Base-by-base conservation (phyloP, 2,797 vertebrate genomes). In the Perodicticus potto region DNA sequence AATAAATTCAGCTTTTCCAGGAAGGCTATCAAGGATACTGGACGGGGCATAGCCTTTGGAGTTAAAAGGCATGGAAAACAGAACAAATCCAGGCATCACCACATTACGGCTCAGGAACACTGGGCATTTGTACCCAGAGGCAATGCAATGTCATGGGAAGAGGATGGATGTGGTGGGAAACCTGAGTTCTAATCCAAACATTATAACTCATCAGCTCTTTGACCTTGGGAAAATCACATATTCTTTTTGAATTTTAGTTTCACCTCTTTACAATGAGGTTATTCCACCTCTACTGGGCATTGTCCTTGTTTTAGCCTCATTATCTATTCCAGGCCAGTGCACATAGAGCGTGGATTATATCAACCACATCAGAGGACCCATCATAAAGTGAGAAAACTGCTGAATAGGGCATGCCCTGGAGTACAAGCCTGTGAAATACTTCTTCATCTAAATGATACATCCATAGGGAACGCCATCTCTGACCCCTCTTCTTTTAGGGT, bases 1-100 rank as follows among this genome's bases (percentile, higher is more conserved):
- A 80, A 96, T 92, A 97, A 94, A 96, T 73, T 87, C 12, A 19
- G 37, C 23, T 90, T 88, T 96, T 84, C 43, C 34, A 88, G 77
- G 45, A 53, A 89, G 37, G 23, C 73, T 55, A 32, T 55, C 23
- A 45, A 94, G 45, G 81, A 57, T 72, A 53, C 25, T 53, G 49
- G 55, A 27, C 77, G 76, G 29, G 92, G 12, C 65, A 67, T 0
- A 57, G 13, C 5, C 37, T 89, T 40, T 45, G 34, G 22, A 91
- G 77, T 77, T 93, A 55, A 91, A 69, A 0, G 72, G 45, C 2
- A 53, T 4, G 49, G 14, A 53, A 16, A 82, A 70, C 29, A 92
- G 14, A 37, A 7, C 5, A 73, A 88, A 93, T 27, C n/a, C 65
- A 78, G 37, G 29, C 16, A 16, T 34, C 1, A 13, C 16, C 40